These are phyloP conservation scores for Bombus ignitus DNA, from an alignment of 1,140 invertebrate genomes.

Conservation along the genomic window DNA sequence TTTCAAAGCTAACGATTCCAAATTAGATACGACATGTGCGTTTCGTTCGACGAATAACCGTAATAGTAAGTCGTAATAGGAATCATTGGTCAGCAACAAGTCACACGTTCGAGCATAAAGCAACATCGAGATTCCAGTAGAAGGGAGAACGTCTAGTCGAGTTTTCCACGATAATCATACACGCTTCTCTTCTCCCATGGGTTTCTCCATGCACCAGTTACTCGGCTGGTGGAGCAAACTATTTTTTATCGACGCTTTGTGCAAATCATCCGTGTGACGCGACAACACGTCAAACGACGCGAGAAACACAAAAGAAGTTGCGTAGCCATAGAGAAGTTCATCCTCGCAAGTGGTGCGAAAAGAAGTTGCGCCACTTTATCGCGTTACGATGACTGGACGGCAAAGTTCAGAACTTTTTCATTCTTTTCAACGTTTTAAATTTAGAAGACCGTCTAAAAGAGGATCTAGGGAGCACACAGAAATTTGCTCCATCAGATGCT, in stretches of 20 bases:
- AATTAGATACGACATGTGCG: background rate
- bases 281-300: background rate
- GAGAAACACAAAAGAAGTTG: background rate
- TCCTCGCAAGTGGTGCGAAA: background rate
- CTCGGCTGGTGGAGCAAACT: background rate
- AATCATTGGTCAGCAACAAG: background rate
- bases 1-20: background rate
- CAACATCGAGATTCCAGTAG: background rate
- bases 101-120: background rate
- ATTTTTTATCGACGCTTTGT: conserved; percentile 31
- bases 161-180: background rate
- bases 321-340: background rate
- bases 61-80: background rate
- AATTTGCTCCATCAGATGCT: too few relatives aligned
- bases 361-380: background rate
- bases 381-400: too few relatives aligned
- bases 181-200: background rate
- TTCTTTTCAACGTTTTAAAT: too few relatives aligned
- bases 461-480: too few relatives aligned
- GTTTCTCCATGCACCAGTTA: background rate
- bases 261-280: background rate
- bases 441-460: too few relatives aligned
- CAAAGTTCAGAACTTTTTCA: background rate
- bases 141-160: background rate
- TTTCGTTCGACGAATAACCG: background rate